A percentile compares a stretch with the other conserved stretches of the same genome.
phyloP scores from a whole-genome alignment of 2,888 invertebrate genomes.

The Cinara cedri region DNA sequence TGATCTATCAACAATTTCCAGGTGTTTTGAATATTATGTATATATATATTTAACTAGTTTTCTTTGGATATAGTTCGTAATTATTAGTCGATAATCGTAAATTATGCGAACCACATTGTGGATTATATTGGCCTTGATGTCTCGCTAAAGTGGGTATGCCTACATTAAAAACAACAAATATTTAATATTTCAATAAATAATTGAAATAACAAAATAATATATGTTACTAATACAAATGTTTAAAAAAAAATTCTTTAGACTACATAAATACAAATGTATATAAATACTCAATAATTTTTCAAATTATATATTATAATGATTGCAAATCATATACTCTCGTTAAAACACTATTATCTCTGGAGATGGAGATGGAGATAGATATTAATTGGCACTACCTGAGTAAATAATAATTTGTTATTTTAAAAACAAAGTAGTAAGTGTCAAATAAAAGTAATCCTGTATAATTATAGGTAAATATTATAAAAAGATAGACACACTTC shows the following conservation, averaged over 20 bases:
- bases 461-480: not conserved
- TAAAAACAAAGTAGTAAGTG: too few relatives aligned
- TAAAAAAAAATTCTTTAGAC: too few relatives aligned
- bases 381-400: too few relatives aligned
- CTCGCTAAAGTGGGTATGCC: not conserved
- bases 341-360: not conserved
- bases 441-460: not conserved
- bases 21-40: conserved; percentile 2
- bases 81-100: not conserved
- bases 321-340: not conserved
- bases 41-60: conserved; percentile 16
- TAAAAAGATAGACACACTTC: too few relatives aligned
- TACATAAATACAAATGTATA: too few relatives aligned
- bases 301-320: not conserved
- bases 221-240: not conserved
- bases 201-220: too few relatives aligned
- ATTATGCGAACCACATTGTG: not conserved
- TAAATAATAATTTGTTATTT: too few relatives aligned
- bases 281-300: too few relatives aligned
- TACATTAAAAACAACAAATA: not conserved
- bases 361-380: too few relatives aligned
- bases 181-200: not conserved
- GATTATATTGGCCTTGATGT: conserved; percentile 17
- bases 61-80: conserved; percentile 12
- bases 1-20: conserved; percentile 17